Base-by-base conservation (phyloP, 1,140 invertebrate genomes). In the Hyposmocoma kahamanoa region DNA sequence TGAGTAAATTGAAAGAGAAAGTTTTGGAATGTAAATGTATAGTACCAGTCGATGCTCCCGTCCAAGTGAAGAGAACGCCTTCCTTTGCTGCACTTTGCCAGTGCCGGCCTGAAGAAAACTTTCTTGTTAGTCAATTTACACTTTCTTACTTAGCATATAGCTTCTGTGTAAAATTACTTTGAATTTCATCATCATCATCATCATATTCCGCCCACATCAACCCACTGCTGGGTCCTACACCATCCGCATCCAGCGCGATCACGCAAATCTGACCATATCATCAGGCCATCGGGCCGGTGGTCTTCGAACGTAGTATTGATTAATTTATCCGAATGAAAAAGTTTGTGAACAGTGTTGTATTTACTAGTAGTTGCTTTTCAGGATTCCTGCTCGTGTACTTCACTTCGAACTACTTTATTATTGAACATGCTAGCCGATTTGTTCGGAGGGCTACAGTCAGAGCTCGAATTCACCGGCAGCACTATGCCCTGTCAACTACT, bases 351-450 rank as follows among this genome's bases (percentile, higher is more conserved):
- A n/a, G n/a, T n/a, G n/a, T n/a, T n/a, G n/a, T n/a, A n/a, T n/a
- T n/a, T n/a, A n/a, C n/a, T n/a, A n/a, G n/a, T n/a, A n/a, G n/a
- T 26, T 26, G 32, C 10, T 42, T 64, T 63, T 20, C 28, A 84
- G 81, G 64, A 76, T 9, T 62, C 70, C 5, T 84, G 82, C 57
- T 83, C 79, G 1, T 83, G 82, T 48, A 72, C 71, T 10, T 83
- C 82, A 2, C 26, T 85, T 21, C 52, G 72, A 2, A 64, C 46
- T 15, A 67, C 56, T 34, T 55, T 85, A 6, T 44, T 85, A n/a
- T 67, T 74, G 2, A 71, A 76, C 22, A 53, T 85, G 24, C 39
- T 85, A 3, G 44, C 56, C 1, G 74, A 80, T 42, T 42, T 85
- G 13, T 83, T 80, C 34, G 56, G 60, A 0, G 78, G 81, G 6